These are phyloP conservation scores for Fopius arisanus DNA, from an alignment of 1,140 invertebrate genomes.

Conservation along the genomic window DNA sequence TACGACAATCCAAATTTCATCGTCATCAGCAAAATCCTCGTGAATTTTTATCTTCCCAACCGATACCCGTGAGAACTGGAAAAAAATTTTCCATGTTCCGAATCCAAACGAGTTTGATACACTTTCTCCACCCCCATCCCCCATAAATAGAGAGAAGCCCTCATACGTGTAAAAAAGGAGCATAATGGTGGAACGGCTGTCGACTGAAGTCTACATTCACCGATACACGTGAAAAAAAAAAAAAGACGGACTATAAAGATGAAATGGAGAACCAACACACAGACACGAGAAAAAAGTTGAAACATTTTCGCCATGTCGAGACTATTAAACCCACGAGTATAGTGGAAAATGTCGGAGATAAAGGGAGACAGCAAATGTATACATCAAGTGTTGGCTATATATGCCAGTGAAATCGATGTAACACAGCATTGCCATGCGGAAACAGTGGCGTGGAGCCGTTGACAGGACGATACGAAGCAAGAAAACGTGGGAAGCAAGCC, in stretches of 20 bases:
- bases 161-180: background rate
- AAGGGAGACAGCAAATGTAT: background rate
- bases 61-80: background rate
- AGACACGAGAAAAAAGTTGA: background rate
- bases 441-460: conserved; percentile 1
- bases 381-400: background rate
- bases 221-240: background rate
- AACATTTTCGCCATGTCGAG: background rate
- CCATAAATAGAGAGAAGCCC: background rate
- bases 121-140: background rate
- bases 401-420: conserved; percentile 19
- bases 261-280: conserved; percentile 1
- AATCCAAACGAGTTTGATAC: background rate
- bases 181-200: background rate
- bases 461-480: conserved; percentile 19
- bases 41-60: background rate
- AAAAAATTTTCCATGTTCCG: background rate
- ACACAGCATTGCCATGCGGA: conserved; percentile 23
- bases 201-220: background rate
- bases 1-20: background rate
- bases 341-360: background rate
- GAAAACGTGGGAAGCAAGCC: conserved; percentile 7
- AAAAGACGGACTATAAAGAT: background rate
- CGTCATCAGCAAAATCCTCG: background rate
- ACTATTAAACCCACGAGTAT: background rate